Base-by-base conservation (phyloP, 1,140 invertebrate genomes). In the Epicauta chinensis region DNA sequence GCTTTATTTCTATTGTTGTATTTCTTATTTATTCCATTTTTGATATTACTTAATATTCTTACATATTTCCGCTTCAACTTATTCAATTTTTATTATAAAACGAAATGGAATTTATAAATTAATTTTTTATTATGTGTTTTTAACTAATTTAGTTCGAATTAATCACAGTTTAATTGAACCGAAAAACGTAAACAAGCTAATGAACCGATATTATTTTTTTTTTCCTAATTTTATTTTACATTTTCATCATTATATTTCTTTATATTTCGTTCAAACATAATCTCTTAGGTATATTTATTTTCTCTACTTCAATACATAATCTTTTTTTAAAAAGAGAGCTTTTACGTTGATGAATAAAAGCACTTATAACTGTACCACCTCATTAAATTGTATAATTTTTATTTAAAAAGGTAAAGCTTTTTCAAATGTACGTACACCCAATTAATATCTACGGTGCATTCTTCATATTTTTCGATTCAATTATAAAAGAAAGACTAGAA, bases 381-480 rank as follows among this genome's bases (percentile, higher is more conserved):
- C 45, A 47, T 47, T 47, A 47, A 47, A 47, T 47, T 37, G 36
- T 47, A 47, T 47, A 47, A 47, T 47, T 47, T 47, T 47, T 47
- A 47, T 47, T 47, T 47, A 23, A 47, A 34, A 47, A 47, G 45
- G 29, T 13, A 38, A 47, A 47, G 45, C 45, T 47, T 37, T 34
- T 47, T 37, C 14, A 34, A 23, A 23, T 23, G 23, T 3, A 23
- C 23, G 23, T 7, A 7, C 23, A 23, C 23, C 7, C n/a, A n/a
- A 23, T 23, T 23, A n/a, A n/a, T n/a, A n/a, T n/a, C n/a, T n/a
- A n/a, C n/a, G 23, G 23, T 23, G 23, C 23, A 23, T 23, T 23
- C 7, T 23, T 23, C 23, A 3, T 23, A 3, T 23, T 7, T 2
- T 23, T 23, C 23, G 7, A 23, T 5, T 23, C 7, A 23, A 23